phyloP scores from a whole-genome alignment of 2,888 invertebrate genomes.

The Ypsolopha sequella region DNA sequence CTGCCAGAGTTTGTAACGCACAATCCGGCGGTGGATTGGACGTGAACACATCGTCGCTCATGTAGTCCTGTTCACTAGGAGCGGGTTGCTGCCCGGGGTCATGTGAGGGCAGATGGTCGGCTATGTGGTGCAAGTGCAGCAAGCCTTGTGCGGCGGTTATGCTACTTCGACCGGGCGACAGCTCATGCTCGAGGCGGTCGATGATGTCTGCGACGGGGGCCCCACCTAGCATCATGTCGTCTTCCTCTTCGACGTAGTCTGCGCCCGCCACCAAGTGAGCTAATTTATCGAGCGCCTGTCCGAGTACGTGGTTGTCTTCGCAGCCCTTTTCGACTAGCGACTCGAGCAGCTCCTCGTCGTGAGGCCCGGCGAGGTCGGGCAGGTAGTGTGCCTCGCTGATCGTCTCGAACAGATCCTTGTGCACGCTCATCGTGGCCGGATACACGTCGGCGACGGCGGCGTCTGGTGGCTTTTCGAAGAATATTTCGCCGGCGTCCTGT shows the following conservation, averaged over 20 bases:
- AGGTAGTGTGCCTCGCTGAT: slow-evolving; percentile 61
- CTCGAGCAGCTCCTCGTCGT: slow-evolving; percentile 70
- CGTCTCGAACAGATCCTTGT: slow-evolving; percentile 60
- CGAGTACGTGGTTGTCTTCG: slow-evolving; percentile 70
- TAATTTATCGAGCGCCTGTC: slow-evolving; percentile 52
- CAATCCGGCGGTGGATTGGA: slow-evolving; percentile 15
- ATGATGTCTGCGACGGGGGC: slow-evolving; percentile 73
- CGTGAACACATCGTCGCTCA: slow-evolving; percentile 7
- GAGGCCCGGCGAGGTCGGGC: slow-evolving; percentile 52
- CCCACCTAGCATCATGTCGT: slow-evolving; percentile 51
- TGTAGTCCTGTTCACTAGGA: slow-evolving; percentile 9
- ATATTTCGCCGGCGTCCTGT: neutral
- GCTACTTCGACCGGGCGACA: slow-evolving; percentile 59
- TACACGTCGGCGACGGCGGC: no score
- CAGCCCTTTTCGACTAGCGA: slow-evolving; percentile 73
- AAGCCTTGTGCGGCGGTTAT: slow-evolving; percentile 57
- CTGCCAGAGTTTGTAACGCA: slow-evolving; percentile 30
- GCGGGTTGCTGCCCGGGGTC: slow-evolving; percentile 6
- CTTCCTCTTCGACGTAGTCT: slow-evolving; percentile 56
- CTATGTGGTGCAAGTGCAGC: slow-evolving; percentile 50
- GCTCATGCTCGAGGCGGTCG: slow-evolving; percentile 73
- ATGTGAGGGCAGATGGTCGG: slow-evolving; percentile 23
- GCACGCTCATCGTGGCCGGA: no score
- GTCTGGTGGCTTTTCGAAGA: no score
- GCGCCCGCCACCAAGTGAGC: slow-evolving; percentile 52